Evolutionary conservation across 2,113 vertebrate genomes (phyloP), one percentile per base, ranked within the genome.

Genomic region (Lethenteron reissneri): DNA sequence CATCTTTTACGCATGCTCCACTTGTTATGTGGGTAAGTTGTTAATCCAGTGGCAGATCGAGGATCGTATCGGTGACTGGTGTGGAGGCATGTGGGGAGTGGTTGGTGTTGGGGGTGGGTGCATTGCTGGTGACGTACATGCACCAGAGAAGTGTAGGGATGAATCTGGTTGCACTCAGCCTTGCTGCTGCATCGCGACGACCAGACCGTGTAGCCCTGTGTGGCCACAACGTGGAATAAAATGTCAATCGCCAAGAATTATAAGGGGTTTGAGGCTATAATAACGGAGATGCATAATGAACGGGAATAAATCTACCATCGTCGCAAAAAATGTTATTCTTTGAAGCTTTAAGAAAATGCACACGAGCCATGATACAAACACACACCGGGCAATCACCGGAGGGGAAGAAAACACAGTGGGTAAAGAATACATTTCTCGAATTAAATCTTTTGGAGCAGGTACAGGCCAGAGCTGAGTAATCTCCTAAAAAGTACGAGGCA

Each of bases 121-220:
- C 8, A 70, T 8, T 70, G 56, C 8, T 41, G 71, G 41, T n/a
- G n/a, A 74, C 70, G 75, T 87, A 94, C 94, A 88, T 96, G 94
- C 7, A 97, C 82, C 73, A 91, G 89, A 72, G 94, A 95, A 75
- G 97, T 86, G 73, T 85, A 89, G 10, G 94, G 92, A 78, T 99
- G 94, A 76, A 94, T 83, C 74, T 92, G 86, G 74, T 99, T 99
- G 81, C 94, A 99, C 72, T 92, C 86, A 0, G 86, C 83, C 81
- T 99, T 99, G 79, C 86, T 95, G 82, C 88, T 92, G 81, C 92
- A 99, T 79, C 85, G 90, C 81, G 91, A 92, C 59, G 92, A 90
- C 94, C 94, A 99, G 77, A 94, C 79, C n/a, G 91, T 97, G 72
- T 99, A 99, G 1, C 84, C 88, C 94, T 99, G 72, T 4, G 21